These are phyloP conservation scores for Ophiothrix spiculata DNA, from an alignment of 35 echinoderm and acorn worm species.

Conservation along the genomic window DNA sequence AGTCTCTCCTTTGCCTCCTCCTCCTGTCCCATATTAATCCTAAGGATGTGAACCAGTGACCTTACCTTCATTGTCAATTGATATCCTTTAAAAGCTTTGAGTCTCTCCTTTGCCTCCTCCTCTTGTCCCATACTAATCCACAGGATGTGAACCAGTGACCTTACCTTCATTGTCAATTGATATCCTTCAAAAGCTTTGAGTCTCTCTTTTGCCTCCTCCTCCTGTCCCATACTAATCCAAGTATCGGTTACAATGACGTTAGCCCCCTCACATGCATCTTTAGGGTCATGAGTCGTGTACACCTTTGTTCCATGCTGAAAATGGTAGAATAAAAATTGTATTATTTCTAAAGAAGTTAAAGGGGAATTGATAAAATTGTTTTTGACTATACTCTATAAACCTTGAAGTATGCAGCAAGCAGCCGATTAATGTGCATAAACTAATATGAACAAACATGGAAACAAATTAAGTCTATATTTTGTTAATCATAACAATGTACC, in stretches of 20 bases:
- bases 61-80: conserved; percentile 95
- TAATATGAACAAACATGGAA: too few species aligned
- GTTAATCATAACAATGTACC: too few species aligned
- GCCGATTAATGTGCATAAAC: too few species aligned
- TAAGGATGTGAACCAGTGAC: too few species aligned
- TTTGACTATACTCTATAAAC: too few species aligned
- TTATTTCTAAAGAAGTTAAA: background rate
- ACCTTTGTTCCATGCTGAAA: conserved; percentile 74
- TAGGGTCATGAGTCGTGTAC: conserved; percentile 80
- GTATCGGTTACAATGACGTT: conserved; percentile 95
- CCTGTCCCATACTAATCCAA: conserved; percentile 98
- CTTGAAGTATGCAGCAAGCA: too few species aligned
- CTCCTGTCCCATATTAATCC: conserved; percentile 99
- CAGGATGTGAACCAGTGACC: too few species aligned
- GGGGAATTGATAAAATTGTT: too few species aligned
- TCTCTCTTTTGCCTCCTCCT: conserved; percentile 82
- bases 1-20: conserved; percentile 85
- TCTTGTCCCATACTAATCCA: conserved; percentile 99
- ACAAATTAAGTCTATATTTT: too few species aligned
- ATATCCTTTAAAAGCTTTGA: conserved; percentile 86
- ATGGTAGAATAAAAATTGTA: too few species aligned
- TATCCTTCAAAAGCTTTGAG: conserved; percentile 88
- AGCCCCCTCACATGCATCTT: conserved; percentile 78
- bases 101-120: conserved; percentile 78
- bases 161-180: conserved; percentile 96